Evolutionary conservation across 2,888 invertebrate species (phyloP).

Genomic region (Steromphala cineraria): DNA sequence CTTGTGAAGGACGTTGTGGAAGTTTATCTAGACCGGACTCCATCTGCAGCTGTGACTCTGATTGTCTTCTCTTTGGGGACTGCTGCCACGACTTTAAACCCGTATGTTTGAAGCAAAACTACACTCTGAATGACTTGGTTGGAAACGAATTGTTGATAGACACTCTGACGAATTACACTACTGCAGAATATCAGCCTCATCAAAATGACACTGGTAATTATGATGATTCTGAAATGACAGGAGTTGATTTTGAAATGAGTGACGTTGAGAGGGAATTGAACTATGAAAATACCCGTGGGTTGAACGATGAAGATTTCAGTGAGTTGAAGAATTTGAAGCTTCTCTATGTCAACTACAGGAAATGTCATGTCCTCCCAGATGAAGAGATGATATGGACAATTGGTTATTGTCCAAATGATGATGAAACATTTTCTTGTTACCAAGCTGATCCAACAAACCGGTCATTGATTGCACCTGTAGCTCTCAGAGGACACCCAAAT

Average conservation of each 20-base stretch:
- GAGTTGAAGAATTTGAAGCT: not conserved
- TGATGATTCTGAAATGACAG: no score
- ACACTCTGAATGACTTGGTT: not conserved
- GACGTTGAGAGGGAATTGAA: no score
- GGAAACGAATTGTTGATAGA: not conserved
- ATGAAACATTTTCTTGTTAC: not conserved
- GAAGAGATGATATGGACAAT: not conserved
- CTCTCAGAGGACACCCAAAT: not conserved
- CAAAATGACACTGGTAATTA: no score
- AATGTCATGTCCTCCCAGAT: not conserved
- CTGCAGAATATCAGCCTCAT: no score
- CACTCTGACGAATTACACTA: not conserved
- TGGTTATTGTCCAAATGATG: not conserved
- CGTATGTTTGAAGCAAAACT: not conserved
- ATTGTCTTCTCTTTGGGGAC: not conserved
- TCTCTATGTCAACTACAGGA: not conserved
- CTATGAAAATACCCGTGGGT: not conserved
- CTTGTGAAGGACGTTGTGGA: no score
- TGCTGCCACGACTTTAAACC: not conserved
- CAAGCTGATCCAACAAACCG: not conserved
- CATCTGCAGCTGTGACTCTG: not conserved
- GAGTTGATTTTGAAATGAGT: no score
- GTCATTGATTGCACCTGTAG: not conserved
- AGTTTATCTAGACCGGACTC: not conserved
- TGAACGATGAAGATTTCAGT: not conserved